Percentiles rank a stretch among this genome's conserved stretches.
phyloP scores from a whole-genome alignment of 1,140 invertebrate genomes.

The Drosophila sproati region DNA sequence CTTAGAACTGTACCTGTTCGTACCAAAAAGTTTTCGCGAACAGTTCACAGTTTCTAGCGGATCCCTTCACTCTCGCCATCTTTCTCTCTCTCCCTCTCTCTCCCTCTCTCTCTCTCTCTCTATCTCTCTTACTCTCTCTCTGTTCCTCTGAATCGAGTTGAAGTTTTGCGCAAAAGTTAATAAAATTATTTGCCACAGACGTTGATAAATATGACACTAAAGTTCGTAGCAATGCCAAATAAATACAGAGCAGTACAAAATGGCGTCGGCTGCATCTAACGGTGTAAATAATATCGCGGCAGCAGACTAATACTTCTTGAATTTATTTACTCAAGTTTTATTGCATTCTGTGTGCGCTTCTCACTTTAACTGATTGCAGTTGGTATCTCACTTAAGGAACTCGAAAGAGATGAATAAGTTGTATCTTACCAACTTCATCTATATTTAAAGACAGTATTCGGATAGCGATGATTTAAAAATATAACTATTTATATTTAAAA shows the following conservation, averaged over 20 bases:
- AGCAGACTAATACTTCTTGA: constrained; percentile 4
- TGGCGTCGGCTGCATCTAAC: constrained; percentile 33
- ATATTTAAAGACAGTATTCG: no score
- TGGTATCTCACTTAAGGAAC: background rate
- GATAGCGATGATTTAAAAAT: no score
- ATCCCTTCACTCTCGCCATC: background rate
- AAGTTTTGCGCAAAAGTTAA: constrained; percentile 78
- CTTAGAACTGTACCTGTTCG: constrained; percentile 61
- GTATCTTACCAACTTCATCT: no score
- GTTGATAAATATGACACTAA: constrained; percentile 78
- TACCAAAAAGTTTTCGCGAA: constrained; percentile 62
- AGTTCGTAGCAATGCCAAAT: constrained; percentile 59
- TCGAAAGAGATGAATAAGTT: background rate
- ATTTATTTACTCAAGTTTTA: constrained; percentile 61
- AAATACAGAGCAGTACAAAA: constrained; percentile 59
- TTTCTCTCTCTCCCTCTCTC: background rate
- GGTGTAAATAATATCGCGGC: constrained; percentile 30
- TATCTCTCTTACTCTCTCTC: background rate
- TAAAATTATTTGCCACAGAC: constrained; percentile 83
- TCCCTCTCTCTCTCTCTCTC: constrained; percentile 2
- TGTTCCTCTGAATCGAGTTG: background rate
- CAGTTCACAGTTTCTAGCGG: constrained; percentile 43
- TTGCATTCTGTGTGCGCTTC: constrained; percentile 37
- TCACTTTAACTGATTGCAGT: constrained; percentile 43
- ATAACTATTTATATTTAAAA: no score